Conservation (phyloP, 2,888 invertebrate species). For the Gibbula magus region DNA sequence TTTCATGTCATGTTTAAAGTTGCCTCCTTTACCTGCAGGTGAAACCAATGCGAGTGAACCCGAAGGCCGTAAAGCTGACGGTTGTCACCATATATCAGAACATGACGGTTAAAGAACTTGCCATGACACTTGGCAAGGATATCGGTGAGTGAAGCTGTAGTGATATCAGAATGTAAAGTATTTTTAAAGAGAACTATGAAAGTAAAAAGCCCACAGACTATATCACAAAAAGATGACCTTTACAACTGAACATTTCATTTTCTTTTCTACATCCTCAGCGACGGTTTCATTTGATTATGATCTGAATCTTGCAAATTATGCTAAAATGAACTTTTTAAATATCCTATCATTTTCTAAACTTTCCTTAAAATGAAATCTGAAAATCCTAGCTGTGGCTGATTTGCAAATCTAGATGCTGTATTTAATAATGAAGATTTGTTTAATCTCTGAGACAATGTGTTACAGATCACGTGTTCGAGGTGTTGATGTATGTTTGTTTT, state of each 20-base stretch:
- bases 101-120: constrained; percentile 87
- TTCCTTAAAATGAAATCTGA: no score
- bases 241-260: background rate
- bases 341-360: no score
- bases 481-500: constrained; percentile 79
- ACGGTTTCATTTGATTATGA: background rate
- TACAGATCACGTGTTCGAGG: constrained; percentile 83
- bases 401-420: no score
- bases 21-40: constrained; percentile 21
- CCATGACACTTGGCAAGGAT: constrained; percentile 80
- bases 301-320: background rate
- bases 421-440: no score
- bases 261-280: background rate
- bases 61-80: constrained; percentile 32
- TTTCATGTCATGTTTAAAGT: background rate
- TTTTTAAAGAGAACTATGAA: no score
- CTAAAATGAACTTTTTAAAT: background rate
- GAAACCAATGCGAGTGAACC: constrained; percentile 32
- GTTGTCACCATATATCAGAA: constrained; percentile 81
- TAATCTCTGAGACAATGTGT: constrained; percentile 36
- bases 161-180: background rate
- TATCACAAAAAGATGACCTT: background rate
- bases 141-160: constrained; percentile 77
- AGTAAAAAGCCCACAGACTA: background rate
- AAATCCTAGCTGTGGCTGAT: no score